These are phyloP conservation scores for Biston betularia DNA, from an alignment of 2,888 invertebrate genomes.

Conservation along the genomic window DNA sequence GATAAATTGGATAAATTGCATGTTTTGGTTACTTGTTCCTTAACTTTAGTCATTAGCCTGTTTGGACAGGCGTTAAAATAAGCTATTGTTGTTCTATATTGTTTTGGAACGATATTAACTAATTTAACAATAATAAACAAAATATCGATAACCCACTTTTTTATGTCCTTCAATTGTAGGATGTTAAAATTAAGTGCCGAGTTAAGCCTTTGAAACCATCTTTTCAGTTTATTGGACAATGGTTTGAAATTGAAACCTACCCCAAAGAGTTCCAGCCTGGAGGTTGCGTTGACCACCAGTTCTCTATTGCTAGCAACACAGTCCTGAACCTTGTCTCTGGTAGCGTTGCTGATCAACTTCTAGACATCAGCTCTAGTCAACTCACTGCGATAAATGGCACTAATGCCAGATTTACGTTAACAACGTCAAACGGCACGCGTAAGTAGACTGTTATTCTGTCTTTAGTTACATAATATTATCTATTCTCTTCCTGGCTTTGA, in stretches of 20 bases:
- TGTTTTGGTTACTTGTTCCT: too few species aligned
- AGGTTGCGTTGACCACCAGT: slow-evolving; percentile 65
- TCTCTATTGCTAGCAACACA: slow-evolving; percentile 45
- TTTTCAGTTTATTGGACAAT: slow-evolving; percentile 64
- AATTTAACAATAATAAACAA: too few species aligned
- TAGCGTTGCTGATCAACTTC: slow-evolving; percentile 57
- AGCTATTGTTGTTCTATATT: too few species aligned
- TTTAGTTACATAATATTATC: too few species aligned
- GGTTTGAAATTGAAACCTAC: slow-evolving; percentile 70
- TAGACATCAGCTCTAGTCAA: slow-evolving; percentile 46
- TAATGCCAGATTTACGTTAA: slow-evolving; percentile 63
- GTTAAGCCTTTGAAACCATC: too few species aligned
- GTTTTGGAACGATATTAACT: too few species aligned
- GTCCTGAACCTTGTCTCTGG: slow-evolving; percentile 56
- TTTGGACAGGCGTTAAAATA: too few species aligned
- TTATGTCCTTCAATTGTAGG: background rate
- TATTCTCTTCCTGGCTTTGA: too few species aligned
- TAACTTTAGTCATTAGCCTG: too few species aligned
- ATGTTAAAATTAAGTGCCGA: too few species aligned
- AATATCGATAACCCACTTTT: background rate
- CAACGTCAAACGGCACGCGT: slow-evolving; percentile 52
- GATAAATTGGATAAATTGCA: too few species aligned
- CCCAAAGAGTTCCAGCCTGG: slow-evolving; percentile 63
- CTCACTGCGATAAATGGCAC: slow-evolving; percentile 49
- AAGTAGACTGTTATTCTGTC: slow-evolving; percentile 20